Conservation (phyloP, 2,797 vertebrate genomes). For the Centropyge bicolor region DNA sequence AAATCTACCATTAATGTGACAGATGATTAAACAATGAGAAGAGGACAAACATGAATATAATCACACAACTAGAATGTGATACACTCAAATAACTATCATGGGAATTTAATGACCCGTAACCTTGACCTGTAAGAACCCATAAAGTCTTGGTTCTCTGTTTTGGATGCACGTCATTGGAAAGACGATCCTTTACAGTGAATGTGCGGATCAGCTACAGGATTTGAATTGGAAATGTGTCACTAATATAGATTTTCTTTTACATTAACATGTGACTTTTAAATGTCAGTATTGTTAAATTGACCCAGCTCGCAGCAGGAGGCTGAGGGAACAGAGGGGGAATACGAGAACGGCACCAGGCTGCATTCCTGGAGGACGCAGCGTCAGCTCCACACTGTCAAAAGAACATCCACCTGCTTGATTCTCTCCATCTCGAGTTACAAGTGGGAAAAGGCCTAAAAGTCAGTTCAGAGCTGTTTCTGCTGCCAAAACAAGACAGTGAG, state of each 20-base stretch:
- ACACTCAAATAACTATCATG: neutral
- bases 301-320: neutral
- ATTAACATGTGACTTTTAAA: neutral
- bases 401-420: neutral
- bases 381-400: neutral
- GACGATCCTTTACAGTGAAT: no score
- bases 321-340: no score
- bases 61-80: neutral
- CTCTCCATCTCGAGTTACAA: neutral
- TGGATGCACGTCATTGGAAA: no score
- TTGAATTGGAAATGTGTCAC: no score
- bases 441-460: conserved; percentile 7
- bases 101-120: neutral
- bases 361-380: neutral
- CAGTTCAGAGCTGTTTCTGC: neutral
- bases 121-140: no score
- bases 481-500: neutral
- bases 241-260: neutral
- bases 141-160: neutral
- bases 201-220: neutral
- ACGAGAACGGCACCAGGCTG: neutral
- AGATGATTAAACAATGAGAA: neutral
- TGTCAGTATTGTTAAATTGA: neutral
- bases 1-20: no score
- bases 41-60: neutral